Evolutionary conservation across 2,797 vertebrate genomes (phyloP).

Genomic region (Anguilla marmorata): DNA sequence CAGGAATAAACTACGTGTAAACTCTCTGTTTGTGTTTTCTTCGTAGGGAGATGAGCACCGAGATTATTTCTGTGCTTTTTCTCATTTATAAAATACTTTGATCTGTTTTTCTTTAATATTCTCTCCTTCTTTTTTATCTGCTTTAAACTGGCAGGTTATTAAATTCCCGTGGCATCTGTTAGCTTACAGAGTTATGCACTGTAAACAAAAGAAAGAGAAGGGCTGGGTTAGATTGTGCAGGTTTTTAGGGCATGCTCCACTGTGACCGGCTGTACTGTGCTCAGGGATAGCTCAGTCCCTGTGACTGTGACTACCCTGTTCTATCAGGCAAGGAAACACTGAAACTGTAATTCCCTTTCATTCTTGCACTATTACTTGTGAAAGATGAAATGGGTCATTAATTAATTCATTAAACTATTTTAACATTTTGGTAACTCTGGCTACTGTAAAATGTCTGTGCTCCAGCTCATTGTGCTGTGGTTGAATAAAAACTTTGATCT

Average conservation of each 20-base stretch:
- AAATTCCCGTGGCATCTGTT: neutral
- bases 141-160: neutral
- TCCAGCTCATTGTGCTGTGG: neutral
- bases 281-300: neutral
- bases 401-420: neutral
- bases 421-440: neutral
- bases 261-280: conserved; percentile 9
- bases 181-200: neutral
- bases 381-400: conserved; percentile 67
- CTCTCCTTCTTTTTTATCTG: neutral
- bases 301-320: neutral
- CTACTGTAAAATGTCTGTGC: neutral
- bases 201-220: neutral
- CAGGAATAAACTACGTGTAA: neutral
- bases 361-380: conserved; percentile 56
- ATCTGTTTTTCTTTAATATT: neutral
- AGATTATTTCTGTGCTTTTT: neutral
- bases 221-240: conserved; percentile 13
- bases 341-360: conserved; percentile 43
- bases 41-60: neutral
- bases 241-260: neutral
- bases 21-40: neutral
- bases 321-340: neutral
- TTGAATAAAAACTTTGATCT: neutral
- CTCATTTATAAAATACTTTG: neutral